These are phyloP conservation scores for Aproaerema taeniolella DNA, from an alignment of 2,888 invertebrate species.

Conservation along the genomic window DNA sequence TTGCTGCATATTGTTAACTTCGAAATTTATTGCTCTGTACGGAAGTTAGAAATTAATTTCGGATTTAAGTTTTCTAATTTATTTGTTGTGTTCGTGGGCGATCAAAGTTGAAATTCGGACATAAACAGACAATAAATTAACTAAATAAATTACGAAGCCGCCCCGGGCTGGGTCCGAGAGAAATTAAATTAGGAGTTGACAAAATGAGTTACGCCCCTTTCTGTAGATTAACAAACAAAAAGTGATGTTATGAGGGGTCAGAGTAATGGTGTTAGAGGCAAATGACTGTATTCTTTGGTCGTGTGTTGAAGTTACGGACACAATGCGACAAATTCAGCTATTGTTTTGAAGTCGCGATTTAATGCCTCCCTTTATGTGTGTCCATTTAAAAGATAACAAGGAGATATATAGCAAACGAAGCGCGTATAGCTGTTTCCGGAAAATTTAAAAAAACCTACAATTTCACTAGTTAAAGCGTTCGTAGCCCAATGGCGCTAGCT, in stretches of 20 bases:
- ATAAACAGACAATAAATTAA: slow-evolving; percentile 56
- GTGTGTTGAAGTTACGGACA: slow-evolving; percentile 42
- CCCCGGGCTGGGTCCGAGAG: slow-evolving; percentile 57
- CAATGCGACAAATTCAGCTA: slow-evolving; percentile 61
- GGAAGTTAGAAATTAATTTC: slow-evolving; percentile 9
- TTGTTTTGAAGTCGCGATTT: too few relatives aligned
- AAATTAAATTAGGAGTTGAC: slow-evolving; percentile 76
- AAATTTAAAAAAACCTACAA: too few relatives aligned
- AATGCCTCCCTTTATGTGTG: too few relatives aligned
- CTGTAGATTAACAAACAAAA: slow-evolving; percentile 77
- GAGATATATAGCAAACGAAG: too few relatives aligned
- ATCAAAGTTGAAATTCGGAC: slow-evolving; percentile 35
- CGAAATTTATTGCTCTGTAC: slow-evolving; percentile 36
- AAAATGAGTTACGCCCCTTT: slow-evolving; percentile 77
- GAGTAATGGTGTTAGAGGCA: slow-evolving; percentile 71
- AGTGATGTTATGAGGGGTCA: slow-evolving; percentile 73
- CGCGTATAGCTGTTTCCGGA: too few relatives aligned
- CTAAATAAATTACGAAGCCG: slow-evolving; percentile 60
- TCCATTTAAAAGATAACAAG: too few relatives aligned
- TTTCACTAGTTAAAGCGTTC: too few relatives aligned
- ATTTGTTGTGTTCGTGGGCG: slow-evolving; percentile 18
- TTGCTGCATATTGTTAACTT: slow-evolving; percentile 43
- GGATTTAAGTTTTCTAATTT: slow-evolving; percentile 5
- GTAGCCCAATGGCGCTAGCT: too few relatives aligned
- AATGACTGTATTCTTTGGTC: slow-evolving; percentile 71